phyloP scores from a whole-genome alignment of 2,797 vertebrate genomes.

The Erethizon dorsatum region DNA sequence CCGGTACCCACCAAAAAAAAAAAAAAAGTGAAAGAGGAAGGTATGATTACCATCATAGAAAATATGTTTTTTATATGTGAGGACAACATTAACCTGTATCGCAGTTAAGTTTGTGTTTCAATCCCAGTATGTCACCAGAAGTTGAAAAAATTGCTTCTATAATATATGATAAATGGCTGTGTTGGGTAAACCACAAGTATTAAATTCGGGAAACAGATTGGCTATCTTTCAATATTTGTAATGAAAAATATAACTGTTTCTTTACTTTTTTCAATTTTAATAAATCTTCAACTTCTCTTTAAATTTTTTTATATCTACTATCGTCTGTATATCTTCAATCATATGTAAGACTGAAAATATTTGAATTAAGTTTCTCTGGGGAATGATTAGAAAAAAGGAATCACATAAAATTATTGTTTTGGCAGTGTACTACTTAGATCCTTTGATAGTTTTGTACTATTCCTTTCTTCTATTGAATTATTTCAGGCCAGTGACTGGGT shows the following conservation, averaged over 20 bases:
- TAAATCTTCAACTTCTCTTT: constrained; percentile 74
- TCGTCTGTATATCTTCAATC: constrained; percentile 71
- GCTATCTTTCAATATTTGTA: constrained; percentile 76
- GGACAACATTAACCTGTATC: constrained; percentile 67
- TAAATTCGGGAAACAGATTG: constrained; percentile 73
- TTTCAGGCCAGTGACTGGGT: constrained; percentile 30
- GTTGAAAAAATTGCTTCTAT: constrained; percentile 72
- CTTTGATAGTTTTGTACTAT: constrained; percentile 56
- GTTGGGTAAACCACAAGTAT: constrained; percentile 69
- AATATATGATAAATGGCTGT: constrained; percentile 77
- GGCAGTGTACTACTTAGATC: constrained; percentile 24
- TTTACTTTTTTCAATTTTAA: constrained; percentile 72
- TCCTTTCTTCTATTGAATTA: constrained; percentile 39
- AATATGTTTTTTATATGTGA: constrained; percentile 72
- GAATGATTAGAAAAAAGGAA: constrained; percentile 67
- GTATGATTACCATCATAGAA: constrained; percentile 53
- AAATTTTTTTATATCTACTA: constrained; percentile 57
- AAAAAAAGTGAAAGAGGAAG: constrained; percentile 40
- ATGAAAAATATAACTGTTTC: constrained; percentile 77
- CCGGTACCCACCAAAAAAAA: too few relatives aligned
- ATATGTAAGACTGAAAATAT: constrained; percentile 51
- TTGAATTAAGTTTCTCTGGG: constrained; percentile 71
- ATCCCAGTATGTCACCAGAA: constrained; percentile 58
- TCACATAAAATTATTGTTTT: constrained; percentile 54
- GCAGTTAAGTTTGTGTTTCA: constrained; percentile 77